These are phyloP conservation scores for Pollenia angustigena DNA, from an alignment of 2,888 invertebrate genomes.

Conservation along the genomic window DNA sequence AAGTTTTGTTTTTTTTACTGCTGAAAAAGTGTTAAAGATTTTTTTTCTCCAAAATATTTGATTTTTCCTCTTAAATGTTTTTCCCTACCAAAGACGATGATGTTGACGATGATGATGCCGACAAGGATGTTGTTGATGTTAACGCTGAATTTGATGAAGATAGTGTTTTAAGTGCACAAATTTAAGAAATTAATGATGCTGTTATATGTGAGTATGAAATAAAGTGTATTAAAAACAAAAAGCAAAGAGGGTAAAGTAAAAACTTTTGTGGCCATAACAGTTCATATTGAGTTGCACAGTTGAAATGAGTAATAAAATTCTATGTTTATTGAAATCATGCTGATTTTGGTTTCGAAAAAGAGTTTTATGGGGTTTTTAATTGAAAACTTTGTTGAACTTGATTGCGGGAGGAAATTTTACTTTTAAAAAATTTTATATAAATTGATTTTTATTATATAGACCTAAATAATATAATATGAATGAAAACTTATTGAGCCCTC, in stretches of 20 bases:
- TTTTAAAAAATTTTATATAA: slow-evolving; percentile 8
- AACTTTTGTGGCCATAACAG: slow-evolving; percentile 29
- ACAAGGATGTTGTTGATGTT: slow-evolving; percentile 46
- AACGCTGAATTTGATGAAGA: slow-evolving; percentile 58
- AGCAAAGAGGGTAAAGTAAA: not conserved
- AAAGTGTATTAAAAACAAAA: not conserved
- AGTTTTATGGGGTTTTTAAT: slow-evolving; percentile 34
- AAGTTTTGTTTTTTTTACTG: not conserved
- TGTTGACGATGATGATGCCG: slow-evolving; percentile 2
- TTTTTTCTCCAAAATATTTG: slow-evolving; percentile 22
- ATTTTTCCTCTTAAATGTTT: slow-evolving; percentile 33
- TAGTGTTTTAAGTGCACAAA: slow-evolving; percentile 57
- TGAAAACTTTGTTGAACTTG: slow-evolving; percentile 17
- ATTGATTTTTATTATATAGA: not conserved
- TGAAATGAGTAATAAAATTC: slow-evolving; percentile 31
- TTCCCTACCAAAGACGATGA: not conserved
- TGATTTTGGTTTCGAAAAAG: not conserved
- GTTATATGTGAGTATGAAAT: slow-evolving; percentile 56
- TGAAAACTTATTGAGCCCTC: too few relatives aligned
- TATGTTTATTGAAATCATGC: not conserved
- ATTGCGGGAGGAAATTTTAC: not conserved
- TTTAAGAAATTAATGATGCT: slow-evolving; percentile 67
- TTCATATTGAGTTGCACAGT: slow-evolving; percentile 33
- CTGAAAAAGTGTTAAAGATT: slow-evolving; percentile 21
- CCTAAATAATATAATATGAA: too few relatives aligned